Percentiles rank a stretch among this genome's conserved stretches.
Evolutionary conservation across 2,797 vertebrate species (phyloP).

Genomic region (Peromyscus melanophrys): DNA sequence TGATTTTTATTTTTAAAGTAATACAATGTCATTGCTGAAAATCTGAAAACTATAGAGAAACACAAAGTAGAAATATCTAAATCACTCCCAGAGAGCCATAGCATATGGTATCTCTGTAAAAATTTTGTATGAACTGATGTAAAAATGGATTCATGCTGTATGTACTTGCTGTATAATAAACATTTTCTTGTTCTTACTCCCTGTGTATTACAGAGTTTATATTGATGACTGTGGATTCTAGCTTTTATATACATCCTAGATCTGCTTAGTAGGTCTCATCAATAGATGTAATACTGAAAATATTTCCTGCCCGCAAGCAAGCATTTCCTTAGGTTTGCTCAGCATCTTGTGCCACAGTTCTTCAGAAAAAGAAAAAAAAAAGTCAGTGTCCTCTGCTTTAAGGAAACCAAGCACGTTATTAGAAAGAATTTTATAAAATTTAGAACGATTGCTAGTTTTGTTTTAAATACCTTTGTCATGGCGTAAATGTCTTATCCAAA

Average conservation of each 20-base stretch:
- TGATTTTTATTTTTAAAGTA: conserved; percentile 28
- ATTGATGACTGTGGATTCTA: neutral
- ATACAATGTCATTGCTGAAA: neutral
- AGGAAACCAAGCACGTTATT: neutral
- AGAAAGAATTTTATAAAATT: neutral
- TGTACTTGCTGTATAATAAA: neutral
- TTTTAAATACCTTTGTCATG: neutral
- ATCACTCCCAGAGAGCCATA: neutral
- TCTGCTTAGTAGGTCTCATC: neutral
- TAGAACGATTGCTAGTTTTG: neutral
- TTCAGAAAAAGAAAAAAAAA: neutral
- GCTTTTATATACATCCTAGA: neutral
- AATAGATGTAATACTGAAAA: neutral
- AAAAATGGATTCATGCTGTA: neutral
- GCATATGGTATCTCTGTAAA: neutral
- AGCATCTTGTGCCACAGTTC: neutral
- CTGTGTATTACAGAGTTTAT: neutral
- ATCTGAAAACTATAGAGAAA: neutral
- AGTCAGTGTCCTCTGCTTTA: neutral
- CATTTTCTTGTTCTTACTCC: neutral
- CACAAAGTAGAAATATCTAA: neutral
- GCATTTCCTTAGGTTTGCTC: neutral
- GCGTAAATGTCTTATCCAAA: neutral
- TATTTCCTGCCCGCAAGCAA: neutral
- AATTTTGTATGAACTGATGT: neutral